phyloP scores from a whole-genome alignment of 2,113 vertebrate species.

The Pleuronectes platessa region DNA sequence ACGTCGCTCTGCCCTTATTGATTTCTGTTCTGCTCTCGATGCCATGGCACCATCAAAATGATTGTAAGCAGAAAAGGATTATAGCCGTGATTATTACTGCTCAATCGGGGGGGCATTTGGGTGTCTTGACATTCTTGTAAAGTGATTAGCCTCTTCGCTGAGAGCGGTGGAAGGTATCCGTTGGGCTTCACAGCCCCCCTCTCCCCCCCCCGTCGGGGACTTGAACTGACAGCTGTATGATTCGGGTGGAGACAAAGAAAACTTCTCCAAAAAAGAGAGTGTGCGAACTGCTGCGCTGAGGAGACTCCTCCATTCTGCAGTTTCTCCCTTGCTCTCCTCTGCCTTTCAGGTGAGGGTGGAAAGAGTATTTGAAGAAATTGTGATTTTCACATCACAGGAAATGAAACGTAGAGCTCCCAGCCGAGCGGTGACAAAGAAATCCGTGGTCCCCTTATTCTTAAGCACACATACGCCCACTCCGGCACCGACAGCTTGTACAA shows the following conservation, averaged over 20 bases:
- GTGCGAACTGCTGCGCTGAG: not conserved
- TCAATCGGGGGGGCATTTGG: constrained; percentile 40
- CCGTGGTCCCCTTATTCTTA: constrained; percentile 46
- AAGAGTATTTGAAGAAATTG: constrained; percentile 43
- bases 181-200: constrained; percentile 28
- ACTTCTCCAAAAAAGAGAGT: not conserved
- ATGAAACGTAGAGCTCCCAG: constrained; percentile 39
- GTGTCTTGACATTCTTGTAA: constrained; percentile 66
- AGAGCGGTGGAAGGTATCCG: constrained; percentile 38
- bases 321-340: not conserved
- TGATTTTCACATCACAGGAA: constrained; percentile 44
- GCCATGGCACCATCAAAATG: constrained; percentile 56
- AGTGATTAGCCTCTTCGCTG: constrained; percentile 61
- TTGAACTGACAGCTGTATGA: constrained; percentile 34
- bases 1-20: constrained; percentile 72
- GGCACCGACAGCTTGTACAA: constrained; percentile 52
- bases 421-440: constrained; percentile 45
- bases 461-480: constrained; percentile 58
- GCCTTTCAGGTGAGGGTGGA: constrained; percentile 36
- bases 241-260: constrained; percentile 41
- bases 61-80: constrained; percentile 60
- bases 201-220: constrained; percentile 11
- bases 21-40: constrained; percentile 46
- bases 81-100: constrained; percentile 59
- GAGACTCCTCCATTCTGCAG: not conserved